Conservation (phyloP, 1,140 invertebrate species). For the Daktulosphaira vitifoliae region DNA sequence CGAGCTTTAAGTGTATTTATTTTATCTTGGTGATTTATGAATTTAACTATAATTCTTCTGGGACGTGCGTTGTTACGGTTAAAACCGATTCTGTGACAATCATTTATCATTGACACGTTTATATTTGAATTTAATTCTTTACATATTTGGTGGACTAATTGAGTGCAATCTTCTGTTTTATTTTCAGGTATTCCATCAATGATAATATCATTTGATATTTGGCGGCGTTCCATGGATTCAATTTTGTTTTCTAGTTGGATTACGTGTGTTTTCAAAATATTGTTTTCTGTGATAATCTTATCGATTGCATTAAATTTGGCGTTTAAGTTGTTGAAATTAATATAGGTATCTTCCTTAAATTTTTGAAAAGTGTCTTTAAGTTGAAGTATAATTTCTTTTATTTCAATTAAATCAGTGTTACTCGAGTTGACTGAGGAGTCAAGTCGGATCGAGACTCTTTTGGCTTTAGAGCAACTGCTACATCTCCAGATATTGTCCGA, state of each 20-base stretch:
- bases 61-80: neutral
- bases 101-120: neutral
- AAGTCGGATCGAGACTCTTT: neutral
- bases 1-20: neutral
- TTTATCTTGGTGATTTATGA: neutral
- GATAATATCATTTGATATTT: neutral
- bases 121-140: too few relatives aligned
- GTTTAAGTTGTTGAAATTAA: neutral
- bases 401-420: neutral
- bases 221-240: neutral
- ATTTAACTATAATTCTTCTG: neutral
- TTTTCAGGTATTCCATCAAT: neutral
- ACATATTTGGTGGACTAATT: too few relatives aligned
- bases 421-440: neutral
- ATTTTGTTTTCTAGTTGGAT: neutral
- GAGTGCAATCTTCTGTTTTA: neutral
- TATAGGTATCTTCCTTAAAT: neutral
- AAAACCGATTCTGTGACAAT: neutral
- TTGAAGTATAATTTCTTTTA: constrained; percentile 8
- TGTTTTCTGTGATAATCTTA: constrained; percentile 3
- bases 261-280: neutral
- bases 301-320: neutral
- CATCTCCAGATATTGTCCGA: neutral
- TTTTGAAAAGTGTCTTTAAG: too few relatives aligned
- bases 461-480: neutral